Evolutionary conservation across 2,797 vertebrate genomes (phyloP).

Genomic region (Numenius phaeopus): DNA sequence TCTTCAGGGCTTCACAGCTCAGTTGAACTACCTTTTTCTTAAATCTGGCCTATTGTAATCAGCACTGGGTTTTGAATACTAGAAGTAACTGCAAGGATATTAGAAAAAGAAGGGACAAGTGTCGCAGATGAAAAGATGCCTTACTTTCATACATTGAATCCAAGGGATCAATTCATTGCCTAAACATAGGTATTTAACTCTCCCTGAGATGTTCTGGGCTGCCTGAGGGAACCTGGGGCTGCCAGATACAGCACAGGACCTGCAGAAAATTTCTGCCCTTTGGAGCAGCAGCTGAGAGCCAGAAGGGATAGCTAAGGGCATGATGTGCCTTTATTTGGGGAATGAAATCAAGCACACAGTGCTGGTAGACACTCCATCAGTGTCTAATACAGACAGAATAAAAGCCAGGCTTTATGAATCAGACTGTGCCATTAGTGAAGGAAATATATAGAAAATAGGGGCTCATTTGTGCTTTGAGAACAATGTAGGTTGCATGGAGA

Average conservation of each 20-base stretch:
- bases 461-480: not conserved
- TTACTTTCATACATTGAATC: not conserved
- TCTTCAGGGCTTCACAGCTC: not conserved
- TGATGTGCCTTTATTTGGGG: not conserved
- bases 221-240: not conserved
- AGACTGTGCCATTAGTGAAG: not conserved
- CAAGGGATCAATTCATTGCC: not conserved
- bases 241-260: not conserved
- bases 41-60: not conserved
- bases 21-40: not conserved
- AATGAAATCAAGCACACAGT: not conserved
- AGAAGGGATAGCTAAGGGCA: not conserved
- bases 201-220: not conserved
- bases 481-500: rapidly evolving
- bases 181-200: not conserved
- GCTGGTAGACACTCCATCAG: not conserved
- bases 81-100: not conserved
- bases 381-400: not conserved
- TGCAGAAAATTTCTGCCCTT: not conserved
- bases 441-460: not conserved
- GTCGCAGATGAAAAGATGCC: not conserved
- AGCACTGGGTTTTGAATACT: not conserved
- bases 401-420: not conserved
- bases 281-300: not conserved
- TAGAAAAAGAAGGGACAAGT: not conserved